Evolutionary conservation across 2,888 invertebrate genomes (phyloP), one percentile per base, ranked within the genome.

Genomic region (Athalia circularis): DNA sequence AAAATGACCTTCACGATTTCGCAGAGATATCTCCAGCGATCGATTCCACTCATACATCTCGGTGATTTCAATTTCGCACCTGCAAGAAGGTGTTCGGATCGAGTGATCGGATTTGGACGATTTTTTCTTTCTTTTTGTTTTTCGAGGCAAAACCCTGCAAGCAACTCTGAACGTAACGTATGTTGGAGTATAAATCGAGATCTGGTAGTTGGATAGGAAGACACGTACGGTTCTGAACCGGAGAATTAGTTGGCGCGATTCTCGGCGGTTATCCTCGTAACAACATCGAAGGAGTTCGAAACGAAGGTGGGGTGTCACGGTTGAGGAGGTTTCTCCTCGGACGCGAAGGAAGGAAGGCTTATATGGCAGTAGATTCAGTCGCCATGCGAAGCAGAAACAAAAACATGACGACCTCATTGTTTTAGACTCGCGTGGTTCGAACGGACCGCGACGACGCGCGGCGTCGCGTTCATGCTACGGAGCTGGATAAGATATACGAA

Each of bases 241-340:
- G 9, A 7, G 9, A 72, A 72, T 59, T 13, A 47, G 29, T 29
- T 29, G 2, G 29, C 29, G 29, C 29, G 57, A 52, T 82, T 83
- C 81, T 29, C 29, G 29, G 29, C 29, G 82, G 83, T 84, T 84
- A 84, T 82, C 84, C 84, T 85, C 79, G 85, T 84, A 85, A 84
- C 80, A 86, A 59, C 45, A 50, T 57, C 52, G 72, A 59, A 59
- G 57, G 59, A 72, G 72, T 59, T 29, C 29, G 29, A 29, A 85
- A 84, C 84, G 84, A 88, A 89, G 90, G 89, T 88, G 88, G 89
- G 89, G 89, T 88, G 89, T 89, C 87, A 89, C 86, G 90, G 88
- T 87, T 87, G 88, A 87, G 86, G 85, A 84, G 59, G 83, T 80
- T 84, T 77, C 82, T 79, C 82, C 83, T 85, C 84, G 85, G 84